These are phyloP conservation scores for Kryptolebias marmoratus DNA, from an alignment of 2,113 vertebrate genomes.

Conservation along the genomic window DNA sequence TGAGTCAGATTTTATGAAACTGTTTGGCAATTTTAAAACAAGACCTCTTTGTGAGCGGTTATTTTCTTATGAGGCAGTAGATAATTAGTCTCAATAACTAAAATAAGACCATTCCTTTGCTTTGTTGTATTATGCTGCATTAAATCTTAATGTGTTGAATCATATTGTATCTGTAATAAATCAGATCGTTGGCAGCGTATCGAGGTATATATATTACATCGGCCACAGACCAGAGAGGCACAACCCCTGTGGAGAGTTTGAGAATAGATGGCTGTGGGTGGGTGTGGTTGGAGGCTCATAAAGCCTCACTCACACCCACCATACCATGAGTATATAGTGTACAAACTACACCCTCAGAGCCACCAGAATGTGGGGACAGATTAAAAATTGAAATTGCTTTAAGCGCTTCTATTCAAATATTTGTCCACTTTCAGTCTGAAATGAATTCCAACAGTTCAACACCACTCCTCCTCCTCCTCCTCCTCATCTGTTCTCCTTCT, in stretches of 20 bases:
- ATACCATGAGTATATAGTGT: constrained; percentile 18
- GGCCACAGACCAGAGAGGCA: no score
- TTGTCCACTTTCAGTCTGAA: constrained; percentile 62
- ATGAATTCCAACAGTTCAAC: constrained; percentile 68
- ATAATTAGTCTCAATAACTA: no score
- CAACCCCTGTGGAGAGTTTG: not conserved
- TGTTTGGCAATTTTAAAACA: no score
- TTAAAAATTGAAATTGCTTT: constrained; percentile 74
- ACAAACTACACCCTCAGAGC: constrained; percentile 31
- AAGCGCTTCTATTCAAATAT: constrained; percentile 75
- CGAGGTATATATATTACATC: no score
- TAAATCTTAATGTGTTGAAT: no score
- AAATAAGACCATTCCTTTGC: no score
- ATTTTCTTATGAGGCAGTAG: no score
- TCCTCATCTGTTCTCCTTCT: constrained; percentile 6
- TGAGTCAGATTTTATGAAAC: no score
- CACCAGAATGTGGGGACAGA: constrained; percentile 47
- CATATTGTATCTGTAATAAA: no score
- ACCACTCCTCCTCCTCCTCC: not conserved
- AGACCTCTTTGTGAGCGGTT: no score
- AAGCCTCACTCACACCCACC: constrained; percentile 46
- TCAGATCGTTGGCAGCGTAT: no score
- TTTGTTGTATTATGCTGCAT: no score
- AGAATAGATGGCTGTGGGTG: not conserved
- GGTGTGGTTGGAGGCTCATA: constrained; percentile 26